phyloP scores from a whole-genome alignment of 2,113 vertebrate species.

The Panurus biarmicus region DNA sequence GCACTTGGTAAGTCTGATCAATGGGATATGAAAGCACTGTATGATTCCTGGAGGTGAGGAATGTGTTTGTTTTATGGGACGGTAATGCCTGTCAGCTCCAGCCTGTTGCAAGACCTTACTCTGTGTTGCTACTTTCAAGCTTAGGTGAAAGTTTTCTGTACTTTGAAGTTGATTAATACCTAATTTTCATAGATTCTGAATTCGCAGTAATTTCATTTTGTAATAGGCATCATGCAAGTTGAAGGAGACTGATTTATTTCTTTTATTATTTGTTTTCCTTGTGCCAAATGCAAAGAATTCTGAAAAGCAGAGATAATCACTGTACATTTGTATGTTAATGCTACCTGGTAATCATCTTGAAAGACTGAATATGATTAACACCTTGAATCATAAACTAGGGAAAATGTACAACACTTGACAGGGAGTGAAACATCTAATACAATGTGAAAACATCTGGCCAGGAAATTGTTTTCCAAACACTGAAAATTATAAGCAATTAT shows the following conservation, averaged over 20 bases:
- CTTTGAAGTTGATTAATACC: slow-evolving; percentile 39
- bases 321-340: slow-evolving; percentile 65
- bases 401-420: slow-evolving; percentile 35
- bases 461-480: slow-evolving; percentile 67
- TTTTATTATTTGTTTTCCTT: slow-evolving; percentile 34
- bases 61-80: background rate
- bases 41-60: background rate
- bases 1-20: background rate
- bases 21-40: background rate
- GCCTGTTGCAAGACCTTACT: background rate
- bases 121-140: background rate
- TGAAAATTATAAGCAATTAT: slow-evolving; percentile 68
- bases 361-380: slow-evolving; percentile 56
- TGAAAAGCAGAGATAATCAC: slow-evolving; percentile 32
- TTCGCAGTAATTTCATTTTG: background rate
- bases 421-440: slow-evolving; percentile 32
- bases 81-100: background rate
- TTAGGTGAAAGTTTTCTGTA: slow-evolving; percentile 16
- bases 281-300: slow-evolving; percentile 5
- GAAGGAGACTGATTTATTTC: slow-evolving; percentile 47
- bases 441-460: slow-evolving; percentile 54
- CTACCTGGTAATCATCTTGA: slow-evolving; percentile 47
- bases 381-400: slow-evolving; percentile 46
- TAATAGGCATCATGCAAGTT: background rate
- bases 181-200: slow-evolving; percentile 44